phyloP scores from a whole-genome alignment of 2,113 vertebrate species.

The Onychostoma macrolepis region DNA sequence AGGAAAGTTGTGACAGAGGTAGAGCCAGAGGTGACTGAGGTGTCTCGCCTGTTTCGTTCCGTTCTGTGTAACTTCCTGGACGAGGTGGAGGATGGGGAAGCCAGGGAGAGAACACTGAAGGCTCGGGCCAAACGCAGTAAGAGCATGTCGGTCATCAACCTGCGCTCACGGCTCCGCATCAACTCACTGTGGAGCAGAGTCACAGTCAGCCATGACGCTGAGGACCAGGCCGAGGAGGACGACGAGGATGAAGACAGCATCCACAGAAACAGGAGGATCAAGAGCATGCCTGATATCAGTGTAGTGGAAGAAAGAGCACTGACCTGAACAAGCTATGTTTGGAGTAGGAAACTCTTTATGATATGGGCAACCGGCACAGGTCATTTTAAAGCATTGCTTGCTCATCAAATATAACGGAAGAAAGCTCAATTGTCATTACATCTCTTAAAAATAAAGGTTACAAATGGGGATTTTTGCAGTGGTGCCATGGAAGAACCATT shows the following conservation, averaged over 20 bases:
- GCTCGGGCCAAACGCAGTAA: conserved; percentile 38
- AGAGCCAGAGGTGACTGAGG: conserved; percentile 61
- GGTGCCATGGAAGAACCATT: no score
- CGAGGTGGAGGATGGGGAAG: conserved; percentile 42
- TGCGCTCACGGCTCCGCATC: conserved; percentile 47
- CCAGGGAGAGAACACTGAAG: conserved; percentile 1
- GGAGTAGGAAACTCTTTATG: background rate
- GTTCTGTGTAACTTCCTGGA: conserved; percentile 60
- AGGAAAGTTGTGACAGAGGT: conserved; percentile 61
- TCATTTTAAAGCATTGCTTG: background rate
- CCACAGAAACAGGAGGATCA: conserved; percentile 45
- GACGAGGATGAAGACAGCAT: background rate
- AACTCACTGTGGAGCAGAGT: conserved; percentile 35
- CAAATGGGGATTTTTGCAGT: no score
- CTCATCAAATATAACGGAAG: background rate
- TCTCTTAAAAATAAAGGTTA: no score
- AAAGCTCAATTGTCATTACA: background rate
- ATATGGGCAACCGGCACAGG: background rate
- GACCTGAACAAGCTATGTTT: background rate
- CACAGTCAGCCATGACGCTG: background rate
- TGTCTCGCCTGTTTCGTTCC: conserved; percentile 57
- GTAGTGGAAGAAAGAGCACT: conserved; percentile 41
- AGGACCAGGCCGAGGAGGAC: background rate
- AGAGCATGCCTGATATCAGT: conserved; percentile 62
- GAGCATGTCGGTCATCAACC: conserved; percentile 57